Evolutionary conservation across 2,113 vertebrate genomes (phyloP).

Genomic region (Murina feae): DNA sequence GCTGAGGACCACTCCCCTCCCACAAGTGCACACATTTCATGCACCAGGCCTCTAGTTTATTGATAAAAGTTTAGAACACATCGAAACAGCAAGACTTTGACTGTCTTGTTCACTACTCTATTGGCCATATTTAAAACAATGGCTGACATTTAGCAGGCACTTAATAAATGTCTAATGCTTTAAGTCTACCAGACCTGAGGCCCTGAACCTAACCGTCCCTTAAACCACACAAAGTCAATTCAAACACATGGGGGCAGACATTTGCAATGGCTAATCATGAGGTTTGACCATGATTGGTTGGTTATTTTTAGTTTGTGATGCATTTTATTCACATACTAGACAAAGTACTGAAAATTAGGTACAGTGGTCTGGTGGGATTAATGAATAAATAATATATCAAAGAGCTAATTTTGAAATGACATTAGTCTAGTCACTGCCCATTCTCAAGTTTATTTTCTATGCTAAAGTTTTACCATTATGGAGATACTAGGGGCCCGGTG

Average conservation of each 20-base stretch:
- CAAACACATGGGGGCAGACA: too few relatives aligned
- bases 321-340: too few relatives aligned
- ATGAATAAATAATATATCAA: not conserved
- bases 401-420: not conserved
- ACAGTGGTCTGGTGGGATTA: too few relatives aligned
- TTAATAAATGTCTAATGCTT: not conserved
- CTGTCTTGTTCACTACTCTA: not conserved
- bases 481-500: not conserved
- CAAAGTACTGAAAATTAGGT: too few relatives aligned
- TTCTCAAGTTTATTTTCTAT: not conserved
- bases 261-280: too few relatives aligned
- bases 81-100: not conserved
- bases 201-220: too few relatives aligned
- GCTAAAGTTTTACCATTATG: not conserved
- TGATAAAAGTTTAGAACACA: not conserved
- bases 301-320: too few relatives aligned
- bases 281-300: too few relatives aligned
- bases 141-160: not conserved
- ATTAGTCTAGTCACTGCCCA: not conserved
- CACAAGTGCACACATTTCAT: too few relatives aligned
- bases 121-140: not conserved
- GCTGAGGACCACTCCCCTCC: too few relatives aligned
- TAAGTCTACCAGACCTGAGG: too few relatives aligned
- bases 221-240: too few relatives aligned
- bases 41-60: not conserved